Evolutionary conservation across 2,797 vertebrate species (phyloP), one percentile per base, ranked within the genome.

Genomic region (Channallabes apus): DNA sequence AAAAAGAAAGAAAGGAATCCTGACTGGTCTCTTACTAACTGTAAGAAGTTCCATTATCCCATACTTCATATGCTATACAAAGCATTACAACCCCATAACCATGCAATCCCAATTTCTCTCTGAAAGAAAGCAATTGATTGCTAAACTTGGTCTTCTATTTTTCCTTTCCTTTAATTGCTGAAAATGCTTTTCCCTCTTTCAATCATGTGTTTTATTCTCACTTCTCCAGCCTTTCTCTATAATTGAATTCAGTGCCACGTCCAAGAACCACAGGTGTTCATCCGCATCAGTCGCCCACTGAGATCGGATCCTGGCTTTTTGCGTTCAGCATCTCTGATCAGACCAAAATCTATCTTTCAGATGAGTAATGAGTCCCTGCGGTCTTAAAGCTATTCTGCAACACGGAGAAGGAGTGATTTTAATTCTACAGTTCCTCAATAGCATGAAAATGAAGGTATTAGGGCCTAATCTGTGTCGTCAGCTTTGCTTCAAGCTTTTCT

Each of bases 221-320:
- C 69, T 17, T 38, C 46, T 65, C 32, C 68, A 18, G 54, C 22
- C 54, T 72, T 38, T 8, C 27, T 38, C 20, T 77, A 54, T 91
- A 90, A 93, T 90, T 90, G 22, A 89, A 92, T 92, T 91, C 90
- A 88, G 84, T 84, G 86, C 77, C 87, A 85, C 78, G 86, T 86
- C 88, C 82, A 84, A 38, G 72, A 87, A 83, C 86, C 84, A 87
- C 29, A 72, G 88, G 90, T 88, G 84, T 86, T 89, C 87, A 87
- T 85, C 83, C 90, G 90, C 91, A 92, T 92, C 89, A 90, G 51
- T 90, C 88, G 81, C 89, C 79, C 61, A 87, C 90, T 87, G 88
- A 89, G 89, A 80, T 86, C 87, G 82, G 82, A 93, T 92, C 86
- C 85, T 75, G 82, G 91, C 91, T 94, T 90, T 90, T 93, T 89